Evolutionary conservation across 2,888 invertebrate species (phyloP).

Genomic region (Deroplatys truncata): DNA sequence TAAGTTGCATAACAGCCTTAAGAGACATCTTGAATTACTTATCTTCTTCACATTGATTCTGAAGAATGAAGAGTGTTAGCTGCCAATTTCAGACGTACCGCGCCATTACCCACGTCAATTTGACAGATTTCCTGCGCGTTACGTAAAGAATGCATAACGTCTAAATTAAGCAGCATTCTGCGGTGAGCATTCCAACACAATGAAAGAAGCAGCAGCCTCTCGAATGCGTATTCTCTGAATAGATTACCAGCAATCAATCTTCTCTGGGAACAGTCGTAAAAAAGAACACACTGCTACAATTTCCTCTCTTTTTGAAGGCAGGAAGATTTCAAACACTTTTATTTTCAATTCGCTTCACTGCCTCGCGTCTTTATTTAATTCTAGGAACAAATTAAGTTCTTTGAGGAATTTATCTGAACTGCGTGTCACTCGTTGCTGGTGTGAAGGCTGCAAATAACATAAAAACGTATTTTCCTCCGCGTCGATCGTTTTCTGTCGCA

Average conservation of each 20-base stretch:
- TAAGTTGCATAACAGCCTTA: neutral
- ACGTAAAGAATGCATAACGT: neutral
- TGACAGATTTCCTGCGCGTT: neutral
- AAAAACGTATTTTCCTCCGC: neutral
- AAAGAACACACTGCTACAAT: neutral
- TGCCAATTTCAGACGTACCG: neutral
- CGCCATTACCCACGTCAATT: neutral
- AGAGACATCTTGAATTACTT: neutral
- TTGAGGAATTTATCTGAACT: neutral
- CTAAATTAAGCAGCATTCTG: neutral
- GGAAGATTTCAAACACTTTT: neutral
- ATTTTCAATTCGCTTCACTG: neutral
- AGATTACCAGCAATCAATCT: neutral
- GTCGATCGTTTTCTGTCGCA: neutral
- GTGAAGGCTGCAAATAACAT: neutral
- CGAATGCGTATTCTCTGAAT: neutral
- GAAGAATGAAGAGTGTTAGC: neutral
- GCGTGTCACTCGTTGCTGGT: neutral
- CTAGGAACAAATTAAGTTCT: neutral
- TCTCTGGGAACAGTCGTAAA: neutral
- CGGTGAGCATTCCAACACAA: neutral
- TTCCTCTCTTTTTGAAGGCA: neutral
- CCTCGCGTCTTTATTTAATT: neutral
- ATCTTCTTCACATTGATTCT: neutral
- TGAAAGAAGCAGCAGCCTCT: neutral